phyloP scores from a whole-genome alignment of 2,113 vertebrate genomes.

The Alectura lathami region DNA sequence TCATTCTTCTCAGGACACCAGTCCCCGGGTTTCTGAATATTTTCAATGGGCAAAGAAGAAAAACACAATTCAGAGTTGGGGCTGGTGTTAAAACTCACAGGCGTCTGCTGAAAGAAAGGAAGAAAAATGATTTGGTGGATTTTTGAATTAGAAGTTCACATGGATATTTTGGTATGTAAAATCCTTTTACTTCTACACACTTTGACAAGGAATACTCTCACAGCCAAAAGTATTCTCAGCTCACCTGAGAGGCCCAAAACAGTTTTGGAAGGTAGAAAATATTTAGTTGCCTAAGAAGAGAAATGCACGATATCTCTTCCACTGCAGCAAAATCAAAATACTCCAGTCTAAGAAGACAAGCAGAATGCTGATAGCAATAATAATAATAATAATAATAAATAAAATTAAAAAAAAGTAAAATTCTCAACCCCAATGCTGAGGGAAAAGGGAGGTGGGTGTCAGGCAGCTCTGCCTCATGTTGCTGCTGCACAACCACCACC shows the following conservation, averaged over 20 bases:
- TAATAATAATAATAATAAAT: too few species aligned
- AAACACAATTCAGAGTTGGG: constrained; percentile 29
- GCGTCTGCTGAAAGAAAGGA: constrained; percentile 15
- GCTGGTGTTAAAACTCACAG: constrained; percentile 40
- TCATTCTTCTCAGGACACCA: not conserved
- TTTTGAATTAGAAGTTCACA: constrained; percentile 25
- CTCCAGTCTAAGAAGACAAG: not conserved
- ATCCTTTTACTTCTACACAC: not conserved
- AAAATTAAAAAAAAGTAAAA: too few species aligned
- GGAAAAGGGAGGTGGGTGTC: not conserved
- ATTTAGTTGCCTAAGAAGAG: not conserved
- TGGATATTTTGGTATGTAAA: not conserved
- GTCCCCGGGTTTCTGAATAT: constrained; percentile 31
- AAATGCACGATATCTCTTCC: not conserved
- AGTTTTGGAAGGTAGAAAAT: not conserved
- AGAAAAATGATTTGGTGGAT: constrained; percentile 2
- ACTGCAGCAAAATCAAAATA: not conserved
- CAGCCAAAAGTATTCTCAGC: not conserved
- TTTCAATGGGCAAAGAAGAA: not conserved
- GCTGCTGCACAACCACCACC: not conserved
- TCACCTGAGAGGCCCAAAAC: constrained; percentile 20
- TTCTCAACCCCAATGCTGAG: fast-evolving
- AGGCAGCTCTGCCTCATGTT: not conserved
- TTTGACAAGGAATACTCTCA: not conserved
- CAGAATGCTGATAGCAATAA: not conserved